Conservation (phyloP, 1,140 invertebrate genomes). For the Calephelis nemesis region DNA sequence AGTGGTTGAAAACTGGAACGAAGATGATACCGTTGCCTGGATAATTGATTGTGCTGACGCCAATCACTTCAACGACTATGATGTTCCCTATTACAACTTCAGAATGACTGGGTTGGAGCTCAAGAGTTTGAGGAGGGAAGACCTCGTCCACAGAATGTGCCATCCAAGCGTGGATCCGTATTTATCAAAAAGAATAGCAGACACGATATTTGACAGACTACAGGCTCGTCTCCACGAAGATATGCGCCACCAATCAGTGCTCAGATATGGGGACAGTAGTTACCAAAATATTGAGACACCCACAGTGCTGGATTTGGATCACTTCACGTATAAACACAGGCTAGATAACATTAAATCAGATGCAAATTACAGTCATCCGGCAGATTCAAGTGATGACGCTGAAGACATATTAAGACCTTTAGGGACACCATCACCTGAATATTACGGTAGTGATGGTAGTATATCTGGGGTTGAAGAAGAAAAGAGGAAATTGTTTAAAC, state of each 20-base stretch:
- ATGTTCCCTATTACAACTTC: constrained; percentile 71
- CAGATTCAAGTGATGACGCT: constrained; percentile 62
- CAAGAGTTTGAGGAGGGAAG: constrained; percentile 65
- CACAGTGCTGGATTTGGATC: constrained; percentile 61
- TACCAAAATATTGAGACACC: constrained; percentile 53
- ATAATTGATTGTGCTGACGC: constrained; percentile 69
- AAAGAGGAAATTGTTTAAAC: constrained; percentile 64
- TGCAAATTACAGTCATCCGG: constrained; percentile 39
- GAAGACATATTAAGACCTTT: constrained; percentile 57
- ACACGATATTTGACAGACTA: constrained; percentile 75
- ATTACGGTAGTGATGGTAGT: constrained; percentile 63
- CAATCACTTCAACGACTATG: constrained; percentile 69
- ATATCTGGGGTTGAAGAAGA: constrained; percentile 67
- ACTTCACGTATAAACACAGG: constrained; percentile 47
- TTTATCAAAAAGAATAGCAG: constrained; percentile 58
- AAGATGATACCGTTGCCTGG: constrained; percentile 81
- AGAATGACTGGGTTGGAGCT: constrained; percentile 75
- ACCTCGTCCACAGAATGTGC: constrained; percentile 71
- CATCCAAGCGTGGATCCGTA: constrained; percentile 50
- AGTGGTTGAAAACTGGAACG: constrained; percentile 76
- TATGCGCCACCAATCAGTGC: constrained; percentile 54
- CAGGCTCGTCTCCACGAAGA: constrained; percentile 57
- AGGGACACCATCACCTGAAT: constrained; percentile 57
- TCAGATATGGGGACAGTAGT: constrained; percentile 49
- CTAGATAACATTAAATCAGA: constrained; percentile 58